Evolutionary conservation across 1,140 invertebrate species (phyloP).

Genomic region (Maconellicoccus hirsutus): DNA sequence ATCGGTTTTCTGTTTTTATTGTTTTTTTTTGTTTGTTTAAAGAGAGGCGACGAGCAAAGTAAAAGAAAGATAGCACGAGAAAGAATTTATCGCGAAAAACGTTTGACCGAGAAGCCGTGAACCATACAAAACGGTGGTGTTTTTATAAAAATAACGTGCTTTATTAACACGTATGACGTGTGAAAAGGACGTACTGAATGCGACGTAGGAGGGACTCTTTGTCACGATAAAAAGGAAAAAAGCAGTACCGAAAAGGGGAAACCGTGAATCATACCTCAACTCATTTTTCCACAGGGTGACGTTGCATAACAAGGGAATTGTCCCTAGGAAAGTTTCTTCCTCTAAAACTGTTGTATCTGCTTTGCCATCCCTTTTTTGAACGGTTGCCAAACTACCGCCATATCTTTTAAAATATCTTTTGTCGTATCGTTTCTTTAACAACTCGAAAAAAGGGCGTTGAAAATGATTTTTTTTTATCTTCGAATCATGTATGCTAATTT

Average conservation of each 20-base stretch:
- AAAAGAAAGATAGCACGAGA: not conserved
- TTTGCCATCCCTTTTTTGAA: conserved; percentile 12
- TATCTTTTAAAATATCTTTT: conserved; percentile 14
- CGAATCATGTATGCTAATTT: conserved; percentile 20
- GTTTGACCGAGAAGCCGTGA: conserved; percentile 18
- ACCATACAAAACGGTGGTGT: conserved; percentile 18
- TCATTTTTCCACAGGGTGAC: conserved; percentile 22
- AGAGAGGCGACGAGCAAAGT: not conserved
- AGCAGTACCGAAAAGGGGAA: not conserved
- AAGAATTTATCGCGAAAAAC: conserved; percentile 15
- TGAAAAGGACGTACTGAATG: not conserved
- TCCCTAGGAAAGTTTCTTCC: not conserved
- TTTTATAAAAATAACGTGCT: conserved; percentile 20
- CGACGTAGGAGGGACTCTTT: conserved; percentile 1
- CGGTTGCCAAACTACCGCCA: conserved; percentile 15
- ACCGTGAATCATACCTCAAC: conserved; percentile 21
- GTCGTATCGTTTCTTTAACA: conserved; percentile 12
- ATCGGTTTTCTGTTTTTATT: no score
- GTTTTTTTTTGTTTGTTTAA: not conserved
- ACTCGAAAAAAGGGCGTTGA: not conserved
- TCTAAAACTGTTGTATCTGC: conserved; percentile 10
- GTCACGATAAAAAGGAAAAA: conserved; percentile 19
- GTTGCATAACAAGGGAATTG: conserved; percentile 22
- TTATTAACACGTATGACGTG: conserved; percentile 22
- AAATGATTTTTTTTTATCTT: not conserved